Percentiles rank a stretch among this genome's conserved stretches.
Conservation (phyloP, 1,140 invertebrate species). For the Ceratitis capitata region DNA sequence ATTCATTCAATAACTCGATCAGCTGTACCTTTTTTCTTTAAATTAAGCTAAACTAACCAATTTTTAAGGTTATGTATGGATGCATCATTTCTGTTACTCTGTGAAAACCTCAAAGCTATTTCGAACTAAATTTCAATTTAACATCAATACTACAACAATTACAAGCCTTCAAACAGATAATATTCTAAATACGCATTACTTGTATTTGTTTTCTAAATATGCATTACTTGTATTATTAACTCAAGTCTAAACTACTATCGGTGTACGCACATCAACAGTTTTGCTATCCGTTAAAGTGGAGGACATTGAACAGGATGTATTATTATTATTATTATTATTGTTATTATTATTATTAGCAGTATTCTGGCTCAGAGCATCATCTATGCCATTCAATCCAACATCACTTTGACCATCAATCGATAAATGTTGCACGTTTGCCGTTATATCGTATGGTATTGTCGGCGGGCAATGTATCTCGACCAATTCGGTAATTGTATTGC, state of each 20-base stretch:
- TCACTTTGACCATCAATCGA: not conserved
- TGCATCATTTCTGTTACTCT: too few species aligned
- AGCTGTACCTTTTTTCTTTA: too few species aligned
- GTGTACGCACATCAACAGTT: slow-evolving; percentile 60
- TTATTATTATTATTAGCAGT: too few species aligned
- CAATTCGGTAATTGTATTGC: slow-evolving; percentile 52
- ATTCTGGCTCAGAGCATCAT: slow-evolving; percentile 39
- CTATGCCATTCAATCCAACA: not conserved
- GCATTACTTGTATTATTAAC: slow-evolving; percentile 44
- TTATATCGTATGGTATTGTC: slow-evolving; percentile 27
- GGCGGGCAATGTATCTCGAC: slow-evolving; percentile 52
- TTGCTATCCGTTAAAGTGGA: slow-evolving; percentile 63
- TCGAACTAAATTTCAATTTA: not conserved
- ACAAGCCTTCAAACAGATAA: slow-evolving; percentile 45
- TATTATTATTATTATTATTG: too few species aligned
- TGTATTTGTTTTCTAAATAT: slow-evolving; percentile 32
- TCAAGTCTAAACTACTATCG: slow-evolving; percentile 55
- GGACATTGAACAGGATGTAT: slow-evolving; percentile 61
- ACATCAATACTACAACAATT: not conserved
- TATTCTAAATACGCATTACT: not conserved
- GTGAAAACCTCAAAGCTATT: not conserved
- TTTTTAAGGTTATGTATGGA: too few species aligned
- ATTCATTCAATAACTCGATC: too few species aligned
- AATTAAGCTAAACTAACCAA: too few species aligned
- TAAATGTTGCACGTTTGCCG: not conserved